Evolutionary conservation across 2,113 vertebrate species (phyloP), one percentile per base, ranked within the genome.

Genomic region (Poeciliopsis prolifica): DNA sequence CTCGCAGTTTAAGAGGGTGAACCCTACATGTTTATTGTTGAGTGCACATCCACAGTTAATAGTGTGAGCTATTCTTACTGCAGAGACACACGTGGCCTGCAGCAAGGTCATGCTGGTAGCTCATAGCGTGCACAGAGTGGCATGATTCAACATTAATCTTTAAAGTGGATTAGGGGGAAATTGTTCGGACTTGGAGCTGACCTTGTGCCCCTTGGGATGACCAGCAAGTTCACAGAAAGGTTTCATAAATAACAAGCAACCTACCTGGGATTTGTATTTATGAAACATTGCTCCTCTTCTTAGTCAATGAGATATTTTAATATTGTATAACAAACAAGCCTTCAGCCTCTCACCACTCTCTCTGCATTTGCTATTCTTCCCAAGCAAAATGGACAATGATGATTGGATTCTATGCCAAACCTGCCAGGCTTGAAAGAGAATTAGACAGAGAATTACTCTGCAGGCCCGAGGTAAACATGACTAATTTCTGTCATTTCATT

Each of bases 91-190:
- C 37, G 26, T 61, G 61, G 60, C 75, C 80, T 83, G 30, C 22
- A 76, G 75, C 65, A 64, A 61, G 72, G 58, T 85, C 78, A 69
- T 62, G 51, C 62, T 77, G 69, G 72, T 72, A 89, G 72, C 85
- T 84, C 78, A 82, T 86, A 71, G 71, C 71, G 77, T 85, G 77
- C 75, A 71, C 72, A 63, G 26, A 67, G 73, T 73, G 65, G 58
- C 68, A 63, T 83, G 78, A 84, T 89, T 89, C 88, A 77, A 88
- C 83, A 90, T 92, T 77, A 87, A 91, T 91, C 86, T 92, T 91
- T 89, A 83, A 89, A 89, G 77, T 83, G 81, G 83, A 88, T 91
- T 81, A 73, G 65, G 58, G 51, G 68, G 61, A 87, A 89, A 92
- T 75, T 75, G 75, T 65, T 61, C 61, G 33, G 78, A 58, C 72